Conservation (phyloP, 2,113 vertebrate genomes). For the Pseudolaguvia tuberculata region DNA sequence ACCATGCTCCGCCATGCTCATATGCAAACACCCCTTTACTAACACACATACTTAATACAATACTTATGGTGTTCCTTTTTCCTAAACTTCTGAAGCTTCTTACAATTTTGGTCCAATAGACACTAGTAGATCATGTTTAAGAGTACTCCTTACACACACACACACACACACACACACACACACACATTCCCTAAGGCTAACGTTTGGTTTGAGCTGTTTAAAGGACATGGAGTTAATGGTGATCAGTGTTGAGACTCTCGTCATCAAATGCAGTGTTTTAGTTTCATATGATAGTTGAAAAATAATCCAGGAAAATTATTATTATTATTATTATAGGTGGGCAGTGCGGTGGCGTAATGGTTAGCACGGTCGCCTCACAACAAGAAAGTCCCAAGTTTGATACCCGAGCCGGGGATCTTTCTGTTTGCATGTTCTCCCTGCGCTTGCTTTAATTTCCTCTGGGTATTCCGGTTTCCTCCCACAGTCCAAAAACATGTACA, state of each 20-base stretch:
- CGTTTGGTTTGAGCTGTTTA: conserved; percentile 44
- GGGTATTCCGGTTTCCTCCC: too few relatives aligned
- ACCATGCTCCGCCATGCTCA: not conserved
- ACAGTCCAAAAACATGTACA: too few relatives aligned
- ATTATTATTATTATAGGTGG: too few relatives aligned
- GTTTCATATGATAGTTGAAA: conserved; percentile 1
- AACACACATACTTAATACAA: not conserved
- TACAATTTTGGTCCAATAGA: conserved; percentile 4
- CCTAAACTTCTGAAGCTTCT: not conserved
- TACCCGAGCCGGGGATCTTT: too few relatives aligned
- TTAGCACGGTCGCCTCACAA: too few relatives aligned
- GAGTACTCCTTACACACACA: conserved; percentile 45
- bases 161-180: conserved; percentile 51
- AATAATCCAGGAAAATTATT: not conserved
- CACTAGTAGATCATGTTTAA: conserved; percentile 22
- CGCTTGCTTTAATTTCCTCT: too few relatives aligned
- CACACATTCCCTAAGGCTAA: conserved; percentile 43
- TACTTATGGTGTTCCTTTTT: too few relatives aligned
- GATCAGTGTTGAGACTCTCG: conserved; percentile 10
- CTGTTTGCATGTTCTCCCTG: too few relatives aligned
- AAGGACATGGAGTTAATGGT: conserved; percentile 1
- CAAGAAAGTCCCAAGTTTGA: too few relatives aligned
- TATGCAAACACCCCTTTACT: conserved; percentile 25
- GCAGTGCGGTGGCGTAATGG: too few relatives aligned
- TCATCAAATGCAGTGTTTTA: not conserved